Evolutionary conservation across 2,113 vertebrate genomes (phyloP), one percentile per base, ranked within the genome.

Genomic region (Hyaena hyaena): DNA sequence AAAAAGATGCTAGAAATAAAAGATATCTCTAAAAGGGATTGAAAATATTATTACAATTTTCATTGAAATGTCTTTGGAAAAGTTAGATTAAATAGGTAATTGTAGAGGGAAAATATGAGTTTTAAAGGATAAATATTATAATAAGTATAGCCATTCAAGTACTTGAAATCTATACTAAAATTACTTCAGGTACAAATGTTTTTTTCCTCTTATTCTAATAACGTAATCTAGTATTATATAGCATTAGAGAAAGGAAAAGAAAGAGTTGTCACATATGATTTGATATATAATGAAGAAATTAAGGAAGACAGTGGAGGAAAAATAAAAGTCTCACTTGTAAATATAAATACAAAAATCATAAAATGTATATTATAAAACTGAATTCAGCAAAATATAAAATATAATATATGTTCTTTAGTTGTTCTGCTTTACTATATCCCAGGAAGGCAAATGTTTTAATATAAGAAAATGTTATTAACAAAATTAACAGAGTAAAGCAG

Each of bases 1-100:
- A 68, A 82, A 96, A 39, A 48, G 31, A 43, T 76, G 11, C 48
- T 95, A 84, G n/a, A 93, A 83, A 83, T 74, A 82, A 73, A 61
- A 92, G 0, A 0, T 76, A 35, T 58, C 28, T 82, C 33, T 73
- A 76, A 43, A 58, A 58, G 24, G 16, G 9, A 74, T 58, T n/a
- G 26, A 74, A 92, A 92, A 96, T 71, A 79, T 9, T 76, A 66
- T 66, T 39, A 74, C 82, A 74, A 45, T 31, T 53, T 65, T 65
- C 45, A 74, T 73, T 81, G 61, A 7, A 82, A 74, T 66, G 45
- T 35, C 48, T 66, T 92, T 65, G 23, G 26, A 92, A 95, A 87
- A 65, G 33, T 0, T 87, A 43, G 23, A 35, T 33, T 73, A 50
- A 7, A 35, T 24, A 58, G 31, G 31, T 69, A 87, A 45, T 48